These are phyloP conservation scores for Copsychus sechellarum DNA, from an alignment of 2,113 vertebrate species.

Conservation along the genomic window DNA sequence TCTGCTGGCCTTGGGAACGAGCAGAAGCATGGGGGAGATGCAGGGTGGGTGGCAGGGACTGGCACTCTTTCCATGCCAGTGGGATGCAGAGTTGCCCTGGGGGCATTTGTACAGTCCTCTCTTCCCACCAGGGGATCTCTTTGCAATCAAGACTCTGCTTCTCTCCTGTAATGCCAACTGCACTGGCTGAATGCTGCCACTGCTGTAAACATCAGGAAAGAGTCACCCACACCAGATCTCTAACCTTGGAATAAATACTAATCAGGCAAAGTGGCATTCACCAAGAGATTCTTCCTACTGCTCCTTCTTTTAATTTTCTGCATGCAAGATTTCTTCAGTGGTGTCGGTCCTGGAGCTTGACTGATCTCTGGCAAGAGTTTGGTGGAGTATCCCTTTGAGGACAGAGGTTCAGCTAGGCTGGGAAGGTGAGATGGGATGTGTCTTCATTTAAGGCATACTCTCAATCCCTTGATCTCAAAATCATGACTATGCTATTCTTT, in stretches of 20 bases:
- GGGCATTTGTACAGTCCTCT: not conserved
- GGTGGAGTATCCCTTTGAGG: not conserved
- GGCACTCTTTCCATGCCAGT: not conserved
- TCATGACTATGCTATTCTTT: not conserved
- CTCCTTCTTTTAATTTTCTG: not conserved
- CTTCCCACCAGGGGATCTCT: not conserved
- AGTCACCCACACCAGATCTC: not conserved
- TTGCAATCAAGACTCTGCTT: not conserved
- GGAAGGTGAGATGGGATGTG: not conserved
- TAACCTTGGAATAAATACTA: not conserved
- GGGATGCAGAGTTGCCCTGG: not conserved
- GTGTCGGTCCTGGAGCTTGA: not conserved
- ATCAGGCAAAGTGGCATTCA: not conserved
- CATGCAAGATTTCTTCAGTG: not conserved
- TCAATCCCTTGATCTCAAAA: not conserved
- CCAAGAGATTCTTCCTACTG: not conserved
- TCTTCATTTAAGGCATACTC: not conserved
- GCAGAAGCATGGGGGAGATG: not conserved
- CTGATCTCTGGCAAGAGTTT: not conserved
- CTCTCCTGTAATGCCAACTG: not conserved
- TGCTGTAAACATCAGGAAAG: not conserved
- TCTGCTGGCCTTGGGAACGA: not conserved
- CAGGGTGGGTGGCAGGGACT: not conserved
- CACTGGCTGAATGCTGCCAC: not conserved
- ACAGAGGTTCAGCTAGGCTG: not conserved